Percentiles rank a stretch among this genome's conserved stretches.
Conservation (phyloP, 2,888 invertebrate species). For the Calameuta pallipes region DNA sequence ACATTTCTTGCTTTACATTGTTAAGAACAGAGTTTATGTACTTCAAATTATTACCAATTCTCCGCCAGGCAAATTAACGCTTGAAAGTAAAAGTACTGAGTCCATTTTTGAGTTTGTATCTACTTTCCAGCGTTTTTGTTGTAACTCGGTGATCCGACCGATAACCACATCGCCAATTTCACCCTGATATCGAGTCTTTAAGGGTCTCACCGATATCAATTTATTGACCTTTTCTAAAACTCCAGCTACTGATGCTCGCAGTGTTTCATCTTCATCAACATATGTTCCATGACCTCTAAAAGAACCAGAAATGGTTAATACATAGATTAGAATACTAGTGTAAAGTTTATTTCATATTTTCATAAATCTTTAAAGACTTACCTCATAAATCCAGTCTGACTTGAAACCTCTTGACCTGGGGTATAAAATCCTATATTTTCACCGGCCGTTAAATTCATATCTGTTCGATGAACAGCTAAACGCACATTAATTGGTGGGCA, state of each 20-base stretch:
- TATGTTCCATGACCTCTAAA: slow-evolving; percentile 97
- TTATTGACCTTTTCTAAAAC: slow-evolving; percentile 95
- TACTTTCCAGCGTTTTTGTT: slow-evolving; percentile 94
- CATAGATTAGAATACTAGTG: slow-evolving; percentile 13
- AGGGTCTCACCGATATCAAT: slow-evolving; percentile 88
- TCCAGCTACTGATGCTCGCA: slow-evolving; percentile 95
- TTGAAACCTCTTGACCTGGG: slow-evolving; percentile 89
- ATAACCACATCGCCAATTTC: slow-evolving; percentile 98
- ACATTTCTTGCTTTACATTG: not conserved
- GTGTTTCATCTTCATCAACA: slow-evolving; percentile 79
- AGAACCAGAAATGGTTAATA: not conserved
- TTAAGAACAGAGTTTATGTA: not conserved
- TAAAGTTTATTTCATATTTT: not conserved
- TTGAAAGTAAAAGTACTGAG: slow-evolving; percentile 87
- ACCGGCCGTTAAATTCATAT: slow-evolving; percentile 60
- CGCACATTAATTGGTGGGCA: slow-evolving; percentile 43
- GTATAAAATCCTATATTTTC: slow-evolving; percentile 77
- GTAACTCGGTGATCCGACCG: slow-evolving; percentile 93
- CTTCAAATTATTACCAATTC: slow-evolving; percentile 77
- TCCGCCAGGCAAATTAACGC: slow-evolving; percentile 97
- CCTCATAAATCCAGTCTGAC: slow-evolving; percentile 88
- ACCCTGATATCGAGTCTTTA: slow-evolving; percentile 90
- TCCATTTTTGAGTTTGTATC: slow-evolving; percentile 92
- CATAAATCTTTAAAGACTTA: slow-evolving; percentile 51
- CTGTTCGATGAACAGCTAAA: slow-evolving; percentile 52